Base-by-base conservation (phyloP, 2,113 vertebrate genomes). In the Mastomys natalensis region DNA sequence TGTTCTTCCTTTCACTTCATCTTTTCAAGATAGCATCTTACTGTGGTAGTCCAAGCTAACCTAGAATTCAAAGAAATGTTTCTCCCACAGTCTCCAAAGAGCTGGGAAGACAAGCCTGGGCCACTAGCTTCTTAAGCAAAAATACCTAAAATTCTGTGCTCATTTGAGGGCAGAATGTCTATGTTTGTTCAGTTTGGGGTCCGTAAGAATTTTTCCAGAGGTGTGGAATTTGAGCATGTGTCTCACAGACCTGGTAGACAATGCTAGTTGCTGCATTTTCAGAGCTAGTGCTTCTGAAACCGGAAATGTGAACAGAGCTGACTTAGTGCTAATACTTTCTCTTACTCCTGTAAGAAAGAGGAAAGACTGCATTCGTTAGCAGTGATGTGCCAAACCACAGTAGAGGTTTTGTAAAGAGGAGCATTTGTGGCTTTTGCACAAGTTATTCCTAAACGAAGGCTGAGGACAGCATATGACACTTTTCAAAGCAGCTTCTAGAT, bases 361-460 rank as follows among this genome's bases (percentile, higher is more conserved):
- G 87, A 72, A 78, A 97, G 96, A 94, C 95, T 68, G 58, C 97
- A 95, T 91, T 97, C 89, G 74, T 81, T 92, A 97, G 60, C 40
- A 3, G 43, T n/a, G 93, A 98, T 0, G 81, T 98, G 98, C 68
- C 90, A 98, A 98, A 98, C 98, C 98, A 95, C 98, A 98, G 95
- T 11, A 37, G 58, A 78, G 89, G 78, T 72, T 37, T 66, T 97
- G 94, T 97, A 95, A 95, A 96, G 93, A 94, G 70, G 92, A 93
- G 78, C 87, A 96, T 64, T 81, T 72, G 68, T 95, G 96, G 94
- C 92, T 98, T 98, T 98, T 98, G 95, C 94, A 96, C 85, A 96
- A 93, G 60, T 95, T 98, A 96, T 98, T 98, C 98, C 98, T 97
- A 95, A 98, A 96, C 96, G 12, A 22, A 97, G 94, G 92, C 89